Percentiles rank a stretch among this genome's conserved stretches.
Evolutionary conservation across 2,888 invertebrate genomes (phyloP).

Genomic region (Tenodera sinensis): DNA sequence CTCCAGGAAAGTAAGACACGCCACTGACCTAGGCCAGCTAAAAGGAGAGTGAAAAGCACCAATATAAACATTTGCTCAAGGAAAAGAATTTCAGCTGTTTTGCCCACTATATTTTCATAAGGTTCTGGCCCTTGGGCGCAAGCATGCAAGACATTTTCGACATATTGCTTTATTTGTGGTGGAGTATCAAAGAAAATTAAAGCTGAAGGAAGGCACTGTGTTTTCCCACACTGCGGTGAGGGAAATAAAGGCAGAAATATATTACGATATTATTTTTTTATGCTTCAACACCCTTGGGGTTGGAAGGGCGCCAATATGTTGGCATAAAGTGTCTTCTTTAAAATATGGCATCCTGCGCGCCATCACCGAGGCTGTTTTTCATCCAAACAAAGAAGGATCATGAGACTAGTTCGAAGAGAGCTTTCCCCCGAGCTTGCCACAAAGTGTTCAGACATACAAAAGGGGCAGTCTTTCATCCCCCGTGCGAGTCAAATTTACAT

Average conservation of each 20-base stretch:
- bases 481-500: neutral
- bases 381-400: neutral
- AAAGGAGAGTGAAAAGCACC: neutral
- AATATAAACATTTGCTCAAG: neutral
- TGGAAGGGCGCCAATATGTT: neutral
- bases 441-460: neutral
- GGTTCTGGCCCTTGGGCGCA: neutral
- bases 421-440: neutral
- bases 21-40: neutral
- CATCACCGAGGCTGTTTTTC: neutral
- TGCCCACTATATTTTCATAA: neutral
- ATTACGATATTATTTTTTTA: neutral
- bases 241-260: neutral
- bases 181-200: neutral
- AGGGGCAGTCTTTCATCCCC: neutral
- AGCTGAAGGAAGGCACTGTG: neutral
- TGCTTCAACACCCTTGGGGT: neutral
- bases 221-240: neutral
- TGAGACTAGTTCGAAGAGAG: neutral
- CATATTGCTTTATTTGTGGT: neutral
- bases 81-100: neutral
- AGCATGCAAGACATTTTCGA: neutral
- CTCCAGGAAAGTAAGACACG: neutral
- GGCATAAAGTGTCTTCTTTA: neutral
- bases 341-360: neutral